A percentile compares a stretch with the other conserved stretches of the same genome.
These are phyloP conservation scores for Cyprinodon tularosa DNA, from an alignment of 2,113 vertebrate genomes.

Conservation along the genomic window DNA sequence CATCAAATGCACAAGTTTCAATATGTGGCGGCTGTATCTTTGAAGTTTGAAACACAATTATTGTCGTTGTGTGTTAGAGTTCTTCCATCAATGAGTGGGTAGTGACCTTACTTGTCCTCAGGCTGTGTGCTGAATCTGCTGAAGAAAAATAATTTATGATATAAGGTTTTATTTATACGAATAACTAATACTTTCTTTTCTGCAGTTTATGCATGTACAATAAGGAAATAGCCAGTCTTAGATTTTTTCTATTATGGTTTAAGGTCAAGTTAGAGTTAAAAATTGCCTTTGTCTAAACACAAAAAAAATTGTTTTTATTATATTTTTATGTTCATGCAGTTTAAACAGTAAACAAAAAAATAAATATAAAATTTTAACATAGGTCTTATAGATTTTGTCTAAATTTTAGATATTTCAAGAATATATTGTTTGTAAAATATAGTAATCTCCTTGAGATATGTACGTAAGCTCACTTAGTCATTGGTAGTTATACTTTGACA, in stretches of 20 bases:
- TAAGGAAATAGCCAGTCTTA: neutral
- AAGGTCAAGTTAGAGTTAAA: neutral
- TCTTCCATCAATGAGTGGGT: conserved; percentile 1
- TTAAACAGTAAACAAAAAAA: neutral
- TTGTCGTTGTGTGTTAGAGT: conserved; percentile 11
- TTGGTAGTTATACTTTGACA: neutral
- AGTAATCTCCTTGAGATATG: neutral
- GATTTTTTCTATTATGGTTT: neutral
- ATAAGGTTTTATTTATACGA: neutral
- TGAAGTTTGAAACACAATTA: conserved; percentile 27
- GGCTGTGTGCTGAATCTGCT: neutral
- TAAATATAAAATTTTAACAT: neutral
- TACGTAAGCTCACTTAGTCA: neutral
- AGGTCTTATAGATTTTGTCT: neutral
- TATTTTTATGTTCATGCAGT: neutral
- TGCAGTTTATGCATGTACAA: neutral
- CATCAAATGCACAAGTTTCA: conserved; percentile 25
- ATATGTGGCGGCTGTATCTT: conserved; percentile 17
- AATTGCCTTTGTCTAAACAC: neutral
- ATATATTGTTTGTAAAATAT: neutral
- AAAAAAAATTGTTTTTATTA: neutral
- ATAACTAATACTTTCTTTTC: too few relatives aligned
- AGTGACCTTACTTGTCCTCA: neutral
- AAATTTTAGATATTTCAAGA: neutral
- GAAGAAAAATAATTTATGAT: neutral